phyloP scores from a whole-genome alignment of 1,140 invertebrate genomes.

The Brachionus plicatilis region DNA sequence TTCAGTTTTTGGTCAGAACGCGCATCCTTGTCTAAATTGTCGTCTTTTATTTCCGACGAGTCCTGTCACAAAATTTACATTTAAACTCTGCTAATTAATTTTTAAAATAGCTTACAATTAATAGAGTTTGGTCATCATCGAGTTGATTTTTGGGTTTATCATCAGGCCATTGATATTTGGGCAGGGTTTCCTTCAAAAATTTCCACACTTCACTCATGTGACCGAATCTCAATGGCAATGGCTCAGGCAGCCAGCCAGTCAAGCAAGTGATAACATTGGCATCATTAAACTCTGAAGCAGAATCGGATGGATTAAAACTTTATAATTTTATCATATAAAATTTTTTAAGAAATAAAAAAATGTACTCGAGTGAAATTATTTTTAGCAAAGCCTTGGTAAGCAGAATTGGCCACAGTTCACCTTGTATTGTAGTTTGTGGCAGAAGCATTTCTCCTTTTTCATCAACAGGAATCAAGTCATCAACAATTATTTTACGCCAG shows the following conservation, averaged over 20 bases:
- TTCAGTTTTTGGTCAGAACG: constrained; percentile 44
- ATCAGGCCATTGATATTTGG: constrained; percentile 52
- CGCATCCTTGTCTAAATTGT: constrained; percentile 44
- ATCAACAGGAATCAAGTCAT: constrained; percentile 55
- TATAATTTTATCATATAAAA: neutral
- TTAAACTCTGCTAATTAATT: constrained; percentile 44
- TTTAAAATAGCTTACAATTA: constrained; percentile 29
- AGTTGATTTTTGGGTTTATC: constrained; percentile 46
- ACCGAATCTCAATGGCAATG: constrained; percentile 53
- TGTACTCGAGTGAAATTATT: constrained; percentile 55
- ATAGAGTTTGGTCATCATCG: constrained; percentile 42
- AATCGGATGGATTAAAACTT: constrained; percentile 18
- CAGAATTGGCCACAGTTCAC: constrained; percentile 56
- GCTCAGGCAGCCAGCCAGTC: constrained; percentile 55
- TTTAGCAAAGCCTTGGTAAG: constrained; percentile 55
- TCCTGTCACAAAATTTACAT: constrained; percentile 37
- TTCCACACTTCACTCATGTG: constrained; percentile 52
- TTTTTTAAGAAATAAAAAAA: constrained; percentile 11
- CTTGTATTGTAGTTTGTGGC: constrained; percentile 47
- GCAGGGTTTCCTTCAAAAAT: constrained; percentile 46
- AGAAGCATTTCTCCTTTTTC: constrained; percentile 51
- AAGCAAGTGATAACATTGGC: constrained; percentile 52
- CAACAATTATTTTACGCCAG: constrained; percentile 56
- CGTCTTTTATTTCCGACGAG: constrained; percentile 44
- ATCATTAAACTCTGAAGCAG: constrained; percentile 53